Conservation (phyloP, 2,797 vertebrate genomes). For the Parotocinclus haroldoi region DNA sequence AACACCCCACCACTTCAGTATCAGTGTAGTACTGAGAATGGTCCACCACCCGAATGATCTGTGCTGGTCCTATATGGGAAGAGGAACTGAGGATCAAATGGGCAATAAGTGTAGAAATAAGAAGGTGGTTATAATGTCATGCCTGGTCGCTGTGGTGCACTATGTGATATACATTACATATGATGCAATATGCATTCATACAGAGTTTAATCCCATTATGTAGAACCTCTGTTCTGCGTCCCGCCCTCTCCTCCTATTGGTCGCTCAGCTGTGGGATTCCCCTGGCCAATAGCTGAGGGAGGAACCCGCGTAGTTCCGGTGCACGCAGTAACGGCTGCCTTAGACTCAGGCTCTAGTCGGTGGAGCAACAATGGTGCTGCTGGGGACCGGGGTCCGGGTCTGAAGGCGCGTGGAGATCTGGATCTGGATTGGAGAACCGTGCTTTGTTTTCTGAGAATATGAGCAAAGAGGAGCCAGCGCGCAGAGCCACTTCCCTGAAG, state of each 20-base stretch:
- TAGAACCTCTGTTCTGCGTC: not conserved
- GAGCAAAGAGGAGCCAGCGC: constrained; percentile 75
- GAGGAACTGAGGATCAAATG: no score
- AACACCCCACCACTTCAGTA: no score
- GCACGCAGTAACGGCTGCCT: constrained; percentile 43
- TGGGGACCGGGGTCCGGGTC: constrained; percentile 49
- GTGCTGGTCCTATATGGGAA: no score
- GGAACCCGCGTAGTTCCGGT: constrained; percentile 59
- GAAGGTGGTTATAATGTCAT: no score
- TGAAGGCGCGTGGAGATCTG: constrained; percentile 21
- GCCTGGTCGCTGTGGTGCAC: no score
- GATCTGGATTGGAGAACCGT: not conserved
- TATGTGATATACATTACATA: no score
- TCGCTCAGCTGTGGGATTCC: constrained; percentile 19
- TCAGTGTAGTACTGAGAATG: no score
- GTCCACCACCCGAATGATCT: no score
- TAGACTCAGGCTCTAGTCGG: constrained; percentile 56
- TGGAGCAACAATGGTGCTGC: constrained; percentile 69
- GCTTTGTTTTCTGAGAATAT: constrained; percentile 62
- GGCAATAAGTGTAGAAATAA: no score
- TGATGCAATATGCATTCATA: no score
- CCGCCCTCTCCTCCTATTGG: constrained; percentile 64
- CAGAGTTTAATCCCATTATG: no score
- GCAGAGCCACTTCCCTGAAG: constrained; percentile 73
- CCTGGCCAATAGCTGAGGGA: constrained; percentile 65